Percentiles rank a stretch among this genome's conserved stretches.
phyloP scores from a whole-genome alignment of 2,797 vertebrate species.

The Clarias platycephalus region DNA sequence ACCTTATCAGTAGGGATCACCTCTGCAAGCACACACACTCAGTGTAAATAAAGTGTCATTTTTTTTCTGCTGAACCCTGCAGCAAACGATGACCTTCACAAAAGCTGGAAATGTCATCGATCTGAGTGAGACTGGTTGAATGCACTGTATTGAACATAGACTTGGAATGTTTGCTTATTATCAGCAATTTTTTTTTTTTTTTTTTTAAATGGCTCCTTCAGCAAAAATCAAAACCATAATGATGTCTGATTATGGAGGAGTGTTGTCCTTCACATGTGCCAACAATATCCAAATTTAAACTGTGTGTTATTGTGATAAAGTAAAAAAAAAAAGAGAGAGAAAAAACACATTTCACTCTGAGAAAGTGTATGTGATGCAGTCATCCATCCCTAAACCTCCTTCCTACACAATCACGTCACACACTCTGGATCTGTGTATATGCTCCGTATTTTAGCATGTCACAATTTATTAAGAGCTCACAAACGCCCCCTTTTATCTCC shows the following conservation, averaged over 20 bases:
- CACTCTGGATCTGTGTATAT: neutral
- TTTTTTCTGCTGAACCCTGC: neutral
- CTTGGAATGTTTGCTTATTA: neutral
- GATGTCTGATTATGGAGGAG: too few relatives aligned
- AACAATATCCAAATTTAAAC: neutral
- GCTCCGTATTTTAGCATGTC: neutral
- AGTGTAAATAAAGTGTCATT: neutral
- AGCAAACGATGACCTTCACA: neutral
- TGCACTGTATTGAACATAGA: neutral
- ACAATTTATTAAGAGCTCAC: neutral
- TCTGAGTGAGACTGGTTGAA: neutral
- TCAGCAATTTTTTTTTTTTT: neutral
- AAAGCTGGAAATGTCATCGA: neutral
- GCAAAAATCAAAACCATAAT: neutral
- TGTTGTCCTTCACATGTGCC: neutral
- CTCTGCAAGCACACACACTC: slow-evolving; percentile 69
- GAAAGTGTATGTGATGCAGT: neutral
- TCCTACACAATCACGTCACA: neutral
- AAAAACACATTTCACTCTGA: neutral
- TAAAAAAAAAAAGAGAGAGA: neutral
- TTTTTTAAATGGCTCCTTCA: neutral
- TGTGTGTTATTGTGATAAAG: neutral
- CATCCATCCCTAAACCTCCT: neutral
- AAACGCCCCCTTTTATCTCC: slow-evolving; percentile 18
- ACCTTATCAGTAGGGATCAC: slow-evolving; percentile 91